Conservation (phyloP, 2,113 vertebrate genomes). For the Onychorhynchus coronatus region DNA sequence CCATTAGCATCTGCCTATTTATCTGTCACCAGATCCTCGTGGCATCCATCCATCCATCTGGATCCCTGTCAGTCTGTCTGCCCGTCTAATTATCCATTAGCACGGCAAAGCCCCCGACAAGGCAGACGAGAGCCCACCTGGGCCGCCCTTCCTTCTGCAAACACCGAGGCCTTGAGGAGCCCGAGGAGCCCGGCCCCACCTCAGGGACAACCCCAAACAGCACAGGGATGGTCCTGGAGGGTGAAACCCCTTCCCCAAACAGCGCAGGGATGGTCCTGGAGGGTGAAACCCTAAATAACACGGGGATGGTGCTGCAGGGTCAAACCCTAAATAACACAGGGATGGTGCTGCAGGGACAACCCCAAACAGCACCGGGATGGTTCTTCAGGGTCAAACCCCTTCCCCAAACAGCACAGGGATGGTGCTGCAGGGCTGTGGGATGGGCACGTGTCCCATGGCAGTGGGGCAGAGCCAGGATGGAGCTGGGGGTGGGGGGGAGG, state of each 20-base stretch:
- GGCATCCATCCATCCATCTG: constrained; percentile 13
- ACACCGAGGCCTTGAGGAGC: neutral
- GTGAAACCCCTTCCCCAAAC: neutral
- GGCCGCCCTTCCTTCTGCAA: neutral
- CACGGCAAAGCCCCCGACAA: neutral
- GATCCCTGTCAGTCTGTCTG: constrained; percentile 2
- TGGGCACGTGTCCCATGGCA: fast-evolving
- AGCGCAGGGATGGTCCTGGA: fast-evolving
- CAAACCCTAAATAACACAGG: too few species aligned
- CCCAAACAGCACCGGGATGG: fast-evolving
- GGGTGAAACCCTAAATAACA: fast-evolving
- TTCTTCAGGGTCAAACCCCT: fast-evolving
- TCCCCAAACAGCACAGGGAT: neutral
- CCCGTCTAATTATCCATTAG: constrained; percentile 9
- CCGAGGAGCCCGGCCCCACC: neutral
- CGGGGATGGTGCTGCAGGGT: fast-evolving
- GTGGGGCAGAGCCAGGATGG: fast-evolving
- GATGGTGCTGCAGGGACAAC: fast-evolving
- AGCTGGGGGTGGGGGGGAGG: neutral
- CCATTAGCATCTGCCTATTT: constrained; percentile 39
- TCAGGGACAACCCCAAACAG: too few species aligned
- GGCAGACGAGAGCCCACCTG: neutral
- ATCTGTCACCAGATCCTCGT: neutral
- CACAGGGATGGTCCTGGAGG: fast-evolving
- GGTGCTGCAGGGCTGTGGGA: neutral